Conservation (phyloP, 2,113 vertebrate species). For the Marcusenius ussheri region DNA sequence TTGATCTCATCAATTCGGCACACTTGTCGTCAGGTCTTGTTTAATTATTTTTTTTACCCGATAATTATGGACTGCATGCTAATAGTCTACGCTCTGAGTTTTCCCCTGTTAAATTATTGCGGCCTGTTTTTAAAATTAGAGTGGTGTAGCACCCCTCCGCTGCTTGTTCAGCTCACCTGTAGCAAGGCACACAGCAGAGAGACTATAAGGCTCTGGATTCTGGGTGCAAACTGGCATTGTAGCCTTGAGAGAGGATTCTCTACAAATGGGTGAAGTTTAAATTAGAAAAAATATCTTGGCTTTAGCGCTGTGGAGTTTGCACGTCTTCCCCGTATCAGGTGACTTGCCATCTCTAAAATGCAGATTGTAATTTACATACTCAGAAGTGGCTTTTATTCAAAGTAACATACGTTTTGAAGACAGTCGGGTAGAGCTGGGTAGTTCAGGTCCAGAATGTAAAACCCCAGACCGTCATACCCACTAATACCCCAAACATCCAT, state of each 20-base stretch:
- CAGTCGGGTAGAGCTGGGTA: neutral
- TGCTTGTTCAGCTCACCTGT: neutral
- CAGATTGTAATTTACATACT: neutral
- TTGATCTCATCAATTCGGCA: constrained; percentile 17
- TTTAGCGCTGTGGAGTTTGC: neutral
- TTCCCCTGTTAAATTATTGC: neutral
- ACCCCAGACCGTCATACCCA: neutral
- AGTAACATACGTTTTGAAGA: neutral
- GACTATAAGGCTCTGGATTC: neutral
- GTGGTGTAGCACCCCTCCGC: neutral
- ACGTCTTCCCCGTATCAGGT: neutral
- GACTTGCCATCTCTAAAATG: neutral
- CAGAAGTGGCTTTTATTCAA: neutral
- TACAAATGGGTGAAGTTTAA: neutral
- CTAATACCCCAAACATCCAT: too few relatives aligned
- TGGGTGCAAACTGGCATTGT: neutral
- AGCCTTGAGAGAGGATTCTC: neutral
- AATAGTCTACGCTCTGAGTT: neutral
- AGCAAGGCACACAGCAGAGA: neutral
- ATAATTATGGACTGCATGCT: neutral
- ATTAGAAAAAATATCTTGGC: neutral
- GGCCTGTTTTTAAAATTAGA: neutral
- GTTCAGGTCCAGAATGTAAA: neutral
- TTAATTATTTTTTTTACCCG: neutral
- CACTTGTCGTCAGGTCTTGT: neutral